These are phyloP conservation scores for Pachycephala philippinensis DNA, from an alignment of 2,113 vertebrate species.

Conservation along the genomic window DNA sequence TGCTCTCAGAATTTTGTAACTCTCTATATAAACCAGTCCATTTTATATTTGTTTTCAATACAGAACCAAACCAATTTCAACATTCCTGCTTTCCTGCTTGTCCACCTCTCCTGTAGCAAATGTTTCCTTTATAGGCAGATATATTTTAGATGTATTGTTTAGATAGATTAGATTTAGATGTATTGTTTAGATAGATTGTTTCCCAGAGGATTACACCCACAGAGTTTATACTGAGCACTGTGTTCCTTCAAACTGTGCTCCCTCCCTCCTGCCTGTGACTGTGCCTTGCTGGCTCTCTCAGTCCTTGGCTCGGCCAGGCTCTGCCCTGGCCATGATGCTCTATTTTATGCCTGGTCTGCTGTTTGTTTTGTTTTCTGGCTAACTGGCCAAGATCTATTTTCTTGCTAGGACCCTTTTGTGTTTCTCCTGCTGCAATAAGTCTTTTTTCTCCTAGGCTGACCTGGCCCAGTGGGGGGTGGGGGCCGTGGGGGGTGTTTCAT, in stretches of 20 bases:
- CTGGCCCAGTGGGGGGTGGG: background rate
- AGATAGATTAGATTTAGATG: too few species aligned
- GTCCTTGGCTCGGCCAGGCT: fast-evolving
- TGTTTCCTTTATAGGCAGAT: background rate
- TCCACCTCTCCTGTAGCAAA: background rate
- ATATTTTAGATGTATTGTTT: background rate
- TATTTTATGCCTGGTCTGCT: background rate
- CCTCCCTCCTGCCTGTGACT: background rate
- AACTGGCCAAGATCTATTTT: background rate
- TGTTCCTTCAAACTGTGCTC: background rate
- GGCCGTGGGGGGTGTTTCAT: background rate
- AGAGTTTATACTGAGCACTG: background rate
- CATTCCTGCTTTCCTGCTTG: background rate
- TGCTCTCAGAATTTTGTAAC: background rate
- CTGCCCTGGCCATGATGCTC: background rate
- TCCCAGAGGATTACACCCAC: background rate
- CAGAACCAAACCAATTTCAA: background rate
- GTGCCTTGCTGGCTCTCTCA: background rate
- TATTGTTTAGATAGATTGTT: background rate
- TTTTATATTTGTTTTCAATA: background rate
- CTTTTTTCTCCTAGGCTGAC: background rate
- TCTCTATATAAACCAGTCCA: background rate
- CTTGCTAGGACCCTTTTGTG: background rate
- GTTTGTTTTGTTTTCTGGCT: background rate
- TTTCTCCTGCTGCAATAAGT: background rate